A percentile compares a stretch with the other conserved stretches of the same genome.
Evolutionary conservation across 1,140 invertebrate species (phyloP).

Genomic region (Himalopsyche phryganea): DNA sequence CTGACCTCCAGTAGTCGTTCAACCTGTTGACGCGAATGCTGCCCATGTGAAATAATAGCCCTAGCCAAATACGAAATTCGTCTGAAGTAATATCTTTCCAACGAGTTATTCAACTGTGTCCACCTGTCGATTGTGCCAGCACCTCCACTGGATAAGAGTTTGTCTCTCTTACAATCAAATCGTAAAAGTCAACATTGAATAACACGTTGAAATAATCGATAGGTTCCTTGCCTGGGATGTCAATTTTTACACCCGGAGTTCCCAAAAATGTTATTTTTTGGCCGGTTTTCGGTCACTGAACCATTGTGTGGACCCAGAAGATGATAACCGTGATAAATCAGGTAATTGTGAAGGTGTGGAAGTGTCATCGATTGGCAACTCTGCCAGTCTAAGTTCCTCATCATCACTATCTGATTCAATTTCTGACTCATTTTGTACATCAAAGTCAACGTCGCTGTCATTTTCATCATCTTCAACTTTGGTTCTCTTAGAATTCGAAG

Average conservation of each 20-base stretch:
- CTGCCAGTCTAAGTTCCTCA: neutral
- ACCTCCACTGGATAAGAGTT: no score
- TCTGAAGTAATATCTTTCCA: neutral
- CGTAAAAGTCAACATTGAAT: no score
- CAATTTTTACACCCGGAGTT: no score
- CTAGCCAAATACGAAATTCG: neutral
- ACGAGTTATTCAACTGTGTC: neutral
- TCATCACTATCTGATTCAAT: neutral
- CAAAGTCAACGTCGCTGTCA: neutral
- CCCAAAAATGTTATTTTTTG: neutral
- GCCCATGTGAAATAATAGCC: neutral
- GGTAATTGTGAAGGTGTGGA: neutral
- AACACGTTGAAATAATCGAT: no score
- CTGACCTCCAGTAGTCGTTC: neutral
- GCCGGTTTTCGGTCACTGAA: neutral
- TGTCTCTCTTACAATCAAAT: no score
- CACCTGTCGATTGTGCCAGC: no score
- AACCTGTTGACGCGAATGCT: neutral
- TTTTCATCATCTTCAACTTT: neutral
- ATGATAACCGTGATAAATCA: neutral
- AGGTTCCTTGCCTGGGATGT: no score
- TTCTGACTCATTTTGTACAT: neutral
- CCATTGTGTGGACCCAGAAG: neutral
- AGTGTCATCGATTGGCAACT: neutral
- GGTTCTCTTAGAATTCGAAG: neutral